A percentile compares a stretch with the other conserved stretches of the same genome.
Conservation (phyloP, 2,113 vertebrate genomes). For the Platichthys flesus region DNA sequence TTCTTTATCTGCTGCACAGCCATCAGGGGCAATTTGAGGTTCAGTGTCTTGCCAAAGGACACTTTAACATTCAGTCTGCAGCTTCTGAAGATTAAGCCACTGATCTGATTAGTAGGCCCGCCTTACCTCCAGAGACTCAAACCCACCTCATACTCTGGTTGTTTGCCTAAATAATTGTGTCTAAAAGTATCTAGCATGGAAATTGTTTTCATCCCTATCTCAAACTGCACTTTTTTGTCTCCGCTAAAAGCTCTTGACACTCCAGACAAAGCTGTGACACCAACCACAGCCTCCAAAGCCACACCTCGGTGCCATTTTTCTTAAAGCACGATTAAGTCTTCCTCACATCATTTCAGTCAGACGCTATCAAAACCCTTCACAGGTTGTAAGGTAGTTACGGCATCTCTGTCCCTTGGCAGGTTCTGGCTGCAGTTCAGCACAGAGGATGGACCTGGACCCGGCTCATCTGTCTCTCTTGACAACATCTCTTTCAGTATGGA, state of each 20-base stretch:
- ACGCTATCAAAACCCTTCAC: slow-evolving; percentile 3
- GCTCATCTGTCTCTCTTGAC: slow-evolving; percentile 89
- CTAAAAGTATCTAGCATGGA: no score
- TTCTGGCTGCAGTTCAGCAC: slow-evolving; percentile 94
- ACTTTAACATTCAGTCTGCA: no score
- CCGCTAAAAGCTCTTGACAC: slow-evolving; percentile 3
- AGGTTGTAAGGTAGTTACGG: slow-evolving; percentile 23
- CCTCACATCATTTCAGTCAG: slow-evolving; percentile 12
- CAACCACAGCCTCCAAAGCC: neutral
- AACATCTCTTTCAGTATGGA: slow-evolving; percentile 96
- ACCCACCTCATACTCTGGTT: no score
- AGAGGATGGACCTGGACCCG: slow-evolving; percentile 87
- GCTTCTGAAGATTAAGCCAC: no score
- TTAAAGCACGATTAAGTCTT: neutral
- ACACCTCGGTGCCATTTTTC: slow-evolving; percentile 8
- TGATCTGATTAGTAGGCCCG: no score
- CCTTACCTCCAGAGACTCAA: no score
- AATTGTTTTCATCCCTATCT: neutral
- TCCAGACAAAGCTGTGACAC: slow-evolving; percentile 5
- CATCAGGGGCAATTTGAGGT: no score
- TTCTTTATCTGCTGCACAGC: no score
- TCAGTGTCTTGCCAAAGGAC: no score
- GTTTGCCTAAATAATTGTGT: no score
- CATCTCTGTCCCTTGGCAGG: slow-evolving; percentile 78
- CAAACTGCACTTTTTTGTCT: neutral